phyloP scores from a whole-genome alignment of 2,797 vertebrate genomes.

The Thalassophryne amazonica region DNA sequence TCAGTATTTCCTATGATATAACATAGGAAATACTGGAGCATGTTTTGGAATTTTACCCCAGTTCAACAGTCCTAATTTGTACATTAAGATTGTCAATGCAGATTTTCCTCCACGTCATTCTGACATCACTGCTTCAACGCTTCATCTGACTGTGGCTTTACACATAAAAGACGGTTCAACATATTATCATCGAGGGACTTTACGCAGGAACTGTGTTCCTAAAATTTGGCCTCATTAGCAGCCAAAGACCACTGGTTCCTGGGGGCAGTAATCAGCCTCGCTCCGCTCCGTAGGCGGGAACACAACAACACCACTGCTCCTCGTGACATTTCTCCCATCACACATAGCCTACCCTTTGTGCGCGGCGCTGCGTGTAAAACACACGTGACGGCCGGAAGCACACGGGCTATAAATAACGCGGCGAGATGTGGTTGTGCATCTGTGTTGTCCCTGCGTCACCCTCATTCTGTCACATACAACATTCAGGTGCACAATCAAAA shows the following conservation, averaged over 20 bases:
- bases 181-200: constrained; percentile 1
- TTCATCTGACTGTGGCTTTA: constrained; percentile 6
- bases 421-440: constrained; percentile 31
- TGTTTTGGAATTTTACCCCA: too few relatives aligned
- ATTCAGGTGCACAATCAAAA: too few relatives aligned
- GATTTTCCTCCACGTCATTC: constrained; percentile 4
- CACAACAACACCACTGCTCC: constrained; percentile 26
- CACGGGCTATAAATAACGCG: constrained; percentile 58
- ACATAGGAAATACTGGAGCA: too few relatives aligned
- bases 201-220: constrained; percentile 2
- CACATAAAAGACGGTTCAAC: constrained; percentile 13
- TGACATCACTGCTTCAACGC: not conserved
- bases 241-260: constrained; percentile 51
- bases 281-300: constrained; percentile 15
- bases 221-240: constrained; percentile 50
- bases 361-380: constrained; percentile 14
- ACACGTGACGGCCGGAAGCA: constrained; percentile 44
- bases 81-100: not conserved
- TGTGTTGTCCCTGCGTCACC: not conserved
- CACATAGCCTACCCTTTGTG: constrained; percentile 37
- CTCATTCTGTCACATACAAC: not conserved
- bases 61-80: too few relatives aligned
- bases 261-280: constrained; percentile 24
- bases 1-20: too few relatives aligned
- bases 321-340: constrained; percentile 69